Percentiles rank a stretch among this genome's conserved stretches.
These are phyloP conservation scores for Aporrectodea caliginosa DNA, from an alignment of 1,140 invertebrate genomes.

Conservation along the genomic window DNA sequence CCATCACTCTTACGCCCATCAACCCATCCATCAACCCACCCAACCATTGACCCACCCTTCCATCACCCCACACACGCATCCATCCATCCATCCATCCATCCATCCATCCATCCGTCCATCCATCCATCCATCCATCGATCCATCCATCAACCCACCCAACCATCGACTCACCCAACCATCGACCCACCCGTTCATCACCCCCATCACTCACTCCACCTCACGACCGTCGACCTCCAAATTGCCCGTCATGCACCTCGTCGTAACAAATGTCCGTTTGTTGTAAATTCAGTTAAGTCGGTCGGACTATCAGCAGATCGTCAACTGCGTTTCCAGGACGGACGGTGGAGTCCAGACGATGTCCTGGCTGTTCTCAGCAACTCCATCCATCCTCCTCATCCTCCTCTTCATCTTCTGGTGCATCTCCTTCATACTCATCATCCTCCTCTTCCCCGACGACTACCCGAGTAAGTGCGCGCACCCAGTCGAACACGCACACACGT, in stretches of 20 bases:
- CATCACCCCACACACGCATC: too few species aligned
- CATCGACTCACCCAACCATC: neutral
- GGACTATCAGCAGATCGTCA: constrained; percentile 33
- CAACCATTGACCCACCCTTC: too few species aligned
- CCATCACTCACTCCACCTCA: neutral
- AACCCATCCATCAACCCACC: too few species aligned
- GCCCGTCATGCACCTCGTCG: neutral
- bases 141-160: neutral
- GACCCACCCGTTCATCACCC: neutral
- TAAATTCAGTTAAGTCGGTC: constrained; percentile 29
- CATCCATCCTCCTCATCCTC: constrained; percentile 34
- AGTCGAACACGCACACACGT: neutral
- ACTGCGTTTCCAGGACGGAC: constrained; percentile 21
- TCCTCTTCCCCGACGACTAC: constrained; percentile 34
- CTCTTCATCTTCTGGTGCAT: constrained; percentile 37
- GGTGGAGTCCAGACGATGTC: constrained; percentile 24
- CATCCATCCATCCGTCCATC: too few species aligned
- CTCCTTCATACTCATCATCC: constrained; percentile 40
- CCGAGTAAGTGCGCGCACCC: constrained; percentile 35
- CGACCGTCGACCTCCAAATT: neutral
- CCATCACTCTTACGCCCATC: too few species aligned
- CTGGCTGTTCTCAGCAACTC: constrained; percentile 33
- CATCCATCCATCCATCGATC: neutral
- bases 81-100: too few species aligned
- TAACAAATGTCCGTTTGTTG: neutral